Conservation (phyloP, 2,888 invertebrate species). For the Epirrhoe alternata region DNA sequence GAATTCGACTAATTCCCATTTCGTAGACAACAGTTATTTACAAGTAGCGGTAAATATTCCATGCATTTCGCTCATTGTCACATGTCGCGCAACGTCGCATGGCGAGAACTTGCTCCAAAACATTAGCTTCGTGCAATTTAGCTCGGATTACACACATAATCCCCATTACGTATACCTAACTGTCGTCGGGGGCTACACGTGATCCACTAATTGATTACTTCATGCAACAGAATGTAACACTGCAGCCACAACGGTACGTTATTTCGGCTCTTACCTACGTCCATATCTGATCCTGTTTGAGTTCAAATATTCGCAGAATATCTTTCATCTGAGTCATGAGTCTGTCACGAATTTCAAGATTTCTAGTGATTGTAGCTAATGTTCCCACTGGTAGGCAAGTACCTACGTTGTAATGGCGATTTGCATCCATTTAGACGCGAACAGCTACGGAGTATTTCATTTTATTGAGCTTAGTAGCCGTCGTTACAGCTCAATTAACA, state of each 20-base stretch:
- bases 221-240: slow-evolving; percentile 46
- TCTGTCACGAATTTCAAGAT: slow-evolving; percentile 37
- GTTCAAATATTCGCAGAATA: slow-evolving; percentile 38
- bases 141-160: slow-evolving; percentile 42
- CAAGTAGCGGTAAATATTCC: slow-evolving; percentile 59
- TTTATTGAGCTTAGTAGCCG: slow-evolving; percentile 22
- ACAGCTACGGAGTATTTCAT: slow-evolving; percentile 23
- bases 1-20: slow-evolving; percentile 61
- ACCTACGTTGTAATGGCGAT: slow-evolving; percentile 29
- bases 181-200: slow-evolving; percentile 41
- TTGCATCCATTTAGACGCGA: slow-evolving; percentile 29
- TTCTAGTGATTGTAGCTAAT: slow-evolving; percentile 25
- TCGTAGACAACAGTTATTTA: slow-evolving; percentile 55
- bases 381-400: slow-evolving; percentile 27
- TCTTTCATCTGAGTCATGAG: slow-evolving; percentile 29
- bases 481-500: slow-evolving; percentile 42
- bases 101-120: slow-evolving; percentile 54
- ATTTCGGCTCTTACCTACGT: slow-evolving; percentile 31
- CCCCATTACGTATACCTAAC: slow-evolving; percentile 48
- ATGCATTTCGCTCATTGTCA: slow-evolving; percentile 55
- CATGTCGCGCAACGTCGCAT: slow-evolving; percentile 34
- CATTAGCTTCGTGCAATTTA: slow-evolving; percentile 44
- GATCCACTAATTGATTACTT: slow-evolving; percentile 46
- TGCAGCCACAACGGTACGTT: slow-evolving; percentile 38
- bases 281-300: slow-evolving; percentile 33